Evolutionary conservation across 1,140 invertebrate species (phyloP).

Genomic region (Zaprionus africanus): DNA sequence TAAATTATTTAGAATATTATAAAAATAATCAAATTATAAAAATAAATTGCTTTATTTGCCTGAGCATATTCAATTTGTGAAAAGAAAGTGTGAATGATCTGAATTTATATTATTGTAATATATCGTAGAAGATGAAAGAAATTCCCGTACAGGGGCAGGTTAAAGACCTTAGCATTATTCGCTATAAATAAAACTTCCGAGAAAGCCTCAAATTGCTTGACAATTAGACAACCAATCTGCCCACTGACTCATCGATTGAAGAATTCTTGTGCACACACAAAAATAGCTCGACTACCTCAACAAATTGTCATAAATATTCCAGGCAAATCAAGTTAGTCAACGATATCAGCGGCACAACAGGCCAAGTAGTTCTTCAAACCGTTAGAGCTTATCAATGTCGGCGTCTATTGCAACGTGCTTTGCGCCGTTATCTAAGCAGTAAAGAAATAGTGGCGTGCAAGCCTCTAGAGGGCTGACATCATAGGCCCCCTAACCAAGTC

Average conservation of each 20-base stretch:
- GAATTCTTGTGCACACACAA: background rate
- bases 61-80: no score
- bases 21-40: no score
- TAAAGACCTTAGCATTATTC: background rate
- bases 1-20: no score
- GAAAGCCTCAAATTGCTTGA: background rate
- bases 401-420: conserved; percentile 12
- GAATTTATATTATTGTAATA: no score
- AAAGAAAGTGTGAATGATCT: no score
- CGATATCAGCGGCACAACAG: conserved; percentile 12
- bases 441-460: conserved; percentile 12
- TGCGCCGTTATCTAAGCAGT: conserved; percentile 28
- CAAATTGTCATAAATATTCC: conserved; percentile 38
- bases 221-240: background rate
- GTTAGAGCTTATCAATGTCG: conserved; percentile 28
- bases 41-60: no score
- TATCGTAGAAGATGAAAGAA: no score
- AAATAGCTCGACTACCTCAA: conserved; percentile 43
- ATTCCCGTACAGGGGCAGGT: no score
- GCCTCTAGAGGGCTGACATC: conserved; percentile 38
- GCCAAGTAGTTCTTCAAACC: conserved; percentile 22
- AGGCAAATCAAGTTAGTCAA: conserved; percentile 39
- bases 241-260: conserved; percentile 6
- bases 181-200: background rate
- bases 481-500: conserved; percentile 17